Base-by-base conservation (phyloP, 2,113 vertebrate species). In the Corapipo altera region DNA sequence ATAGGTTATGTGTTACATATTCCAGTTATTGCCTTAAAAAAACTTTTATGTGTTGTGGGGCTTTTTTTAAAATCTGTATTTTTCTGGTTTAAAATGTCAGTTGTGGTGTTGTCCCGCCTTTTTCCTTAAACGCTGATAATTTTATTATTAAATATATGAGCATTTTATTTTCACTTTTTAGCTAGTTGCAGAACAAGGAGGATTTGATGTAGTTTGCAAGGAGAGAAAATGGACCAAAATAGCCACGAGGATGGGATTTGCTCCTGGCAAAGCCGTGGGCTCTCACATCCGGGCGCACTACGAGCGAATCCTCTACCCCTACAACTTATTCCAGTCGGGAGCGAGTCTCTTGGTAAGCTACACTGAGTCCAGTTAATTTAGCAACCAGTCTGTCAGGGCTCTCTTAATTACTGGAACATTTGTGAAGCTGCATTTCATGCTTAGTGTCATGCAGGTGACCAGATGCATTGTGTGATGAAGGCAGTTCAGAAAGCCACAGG, bases 221-320 rank as follows among this genome's bases (percentile, higher is more conserved):
- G 99, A 99, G 35, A 98, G 99, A 91, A 98, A 98, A 96, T 99
- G 99, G 99, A 99, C 99, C 91, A 99, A 99, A 97, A 99, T 99
- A 91, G 99, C 99, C 44, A 98, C 98, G 17, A 98, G 98, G 87
- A 99, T 99, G 99, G 99, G 99, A 39, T 99, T 99, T 87, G 98
- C 99, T 81, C 98, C 99, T 23, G 99, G 99, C 92, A 99, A 99
- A 92, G 99, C 99, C 1, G 98, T 99, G 32, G 99, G 99, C 44
- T 99, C 99, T 0, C 99, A 99, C 96, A 98, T 99, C 88, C 98
- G 99, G n/a, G 98, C 98, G 0, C 99, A 99, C 85, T 99, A 99
- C 9, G 99, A 99, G 84, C 97, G 99, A 41, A 98, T 99, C 44
- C 99, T 99, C 73, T 99, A 99, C 85, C 99, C 99, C 21, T 99